phyloP scores from a whole-genome alignment of 2,888 invertebrate species.

The Blera fallax region DNA sequence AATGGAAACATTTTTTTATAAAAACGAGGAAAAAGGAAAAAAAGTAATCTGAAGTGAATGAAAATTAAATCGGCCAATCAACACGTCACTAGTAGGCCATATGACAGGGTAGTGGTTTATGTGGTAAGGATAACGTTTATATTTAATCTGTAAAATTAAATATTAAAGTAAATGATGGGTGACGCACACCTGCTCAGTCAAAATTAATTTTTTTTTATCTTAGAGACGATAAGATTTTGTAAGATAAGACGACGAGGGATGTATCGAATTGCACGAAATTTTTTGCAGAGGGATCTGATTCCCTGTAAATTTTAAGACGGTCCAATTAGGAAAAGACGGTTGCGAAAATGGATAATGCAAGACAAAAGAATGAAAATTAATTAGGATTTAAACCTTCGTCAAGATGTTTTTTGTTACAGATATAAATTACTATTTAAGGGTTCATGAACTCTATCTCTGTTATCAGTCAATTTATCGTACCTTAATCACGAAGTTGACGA shows the following conservation, averaged over 20 bases:
- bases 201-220: background rate
- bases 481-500: background rate
- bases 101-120: background rate
- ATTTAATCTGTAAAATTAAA: background rate
- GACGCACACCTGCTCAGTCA: background rate
- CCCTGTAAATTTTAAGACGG: background rate
- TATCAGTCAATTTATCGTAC: background rate
- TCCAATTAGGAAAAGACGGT: background rate
- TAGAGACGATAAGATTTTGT: no score
- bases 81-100: background rate
- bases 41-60: background rate
- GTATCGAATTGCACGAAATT: background rate
- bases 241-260: no score
- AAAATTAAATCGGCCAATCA: background rate
- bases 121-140: background rate
- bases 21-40: background rate
- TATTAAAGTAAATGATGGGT: background rate
- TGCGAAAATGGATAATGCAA: background rate
- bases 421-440: background rate
- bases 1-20: background rate
- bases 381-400: background rate
- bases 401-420: background rate
- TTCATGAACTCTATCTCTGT: background rate
- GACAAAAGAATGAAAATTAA: background rate
- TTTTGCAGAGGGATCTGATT: background rate